phyloP scores from a whole-genome alignment of 2,113 vertebrate genomes.

The Aplodontia rufa region DNA sequence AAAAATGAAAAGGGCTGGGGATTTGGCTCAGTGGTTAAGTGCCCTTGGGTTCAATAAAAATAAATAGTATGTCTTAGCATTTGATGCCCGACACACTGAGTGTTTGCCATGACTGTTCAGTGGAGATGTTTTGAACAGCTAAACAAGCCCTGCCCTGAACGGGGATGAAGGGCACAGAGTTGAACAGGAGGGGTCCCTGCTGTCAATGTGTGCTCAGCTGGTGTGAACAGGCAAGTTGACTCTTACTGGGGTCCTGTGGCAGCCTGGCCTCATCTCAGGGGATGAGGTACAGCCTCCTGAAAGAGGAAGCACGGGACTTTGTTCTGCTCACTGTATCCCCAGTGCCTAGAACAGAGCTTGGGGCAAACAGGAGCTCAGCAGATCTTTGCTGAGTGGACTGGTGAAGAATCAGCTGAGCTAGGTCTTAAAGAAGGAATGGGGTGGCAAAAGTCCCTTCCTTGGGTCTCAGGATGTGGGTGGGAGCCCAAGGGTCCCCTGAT shows the following conservation, averaged over 20 bases:
- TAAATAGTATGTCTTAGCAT: too few relatives aligned
- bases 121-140: not conserved
- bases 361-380: too few relatives aligned
- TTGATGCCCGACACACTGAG: fast-evolving
- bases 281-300: not conserved
- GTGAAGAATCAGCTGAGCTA: not conserved
- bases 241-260: not conserved
- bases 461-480: not conserved
- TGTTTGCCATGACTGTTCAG: not conserved
- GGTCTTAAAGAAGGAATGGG: not conserved
- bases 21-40: too few relatives aligned
- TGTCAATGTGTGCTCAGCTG: not conserved
- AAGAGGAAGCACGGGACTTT: not conserved
- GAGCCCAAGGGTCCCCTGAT: not conserved
- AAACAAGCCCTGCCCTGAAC: not conserved
- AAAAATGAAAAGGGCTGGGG: too few relatives aligned
- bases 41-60: too few relatives aligned
- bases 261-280: not conserved
- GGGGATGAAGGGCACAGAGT: fast-evolving
- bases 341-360: not conserved
- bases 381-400: not conserved
- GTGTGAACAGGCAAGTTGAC: not conserved
- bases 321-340: too few relatives aligned
- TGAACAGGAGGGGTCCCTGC: fast-evolving
- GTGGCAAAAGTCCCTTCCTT: not conserved